Evolutionary conservation across 2,113 vertebrate species (phyloP).

Genomic region (Vulpes ferrilata): DNA sequence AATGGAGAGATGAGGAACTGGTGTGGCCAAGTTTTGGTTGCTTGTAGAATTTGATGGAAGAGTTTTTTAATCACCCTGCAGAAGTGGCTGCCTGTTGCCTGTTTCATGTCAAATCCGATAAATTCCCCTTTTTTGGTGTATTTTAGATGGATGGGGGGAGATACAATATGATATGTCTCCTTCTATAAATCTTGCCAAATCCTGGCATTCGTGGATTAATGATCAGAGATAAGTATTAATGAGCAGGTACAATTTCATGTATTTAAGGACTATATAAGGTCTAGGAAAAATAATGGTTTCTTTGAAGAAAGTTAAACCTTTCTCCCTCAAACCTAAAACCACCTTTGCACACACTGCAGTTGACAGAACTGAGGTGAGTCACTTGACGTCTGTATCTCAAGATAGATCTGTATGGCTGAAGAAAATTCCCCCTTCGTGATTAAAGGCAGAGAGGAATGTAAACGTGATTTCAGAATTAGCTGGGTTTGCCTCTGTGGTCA

Average conservation of each 20-base stretch:
- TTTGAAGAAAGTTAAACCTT: conserved; percentile 41
- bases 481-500: conserved; percentile 39
- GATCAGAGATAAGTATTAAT: conserved; percentile 17
- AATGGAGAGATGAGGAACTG: not conserved
- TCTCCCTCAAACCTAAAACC: not conserved
- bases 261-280: not conserved
- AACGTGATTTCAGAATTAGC: conserved; percentile 60
- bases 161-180: not conserved
- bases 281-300: not conserved
- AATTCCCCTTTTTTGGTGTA: not conserved
- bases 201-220: not conserved
- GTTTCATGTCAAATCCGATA: conserved; percentile 38
- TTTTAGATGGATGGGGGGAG: not conserved
- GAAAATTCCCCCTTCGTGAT: not conserved
- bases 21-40: not conserved
- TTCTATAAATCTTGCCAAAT: not conserved
- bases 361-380: not conserved
- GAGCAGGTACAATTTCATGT: not conserved
- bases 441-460: not conserved
- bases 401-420: not conserved
- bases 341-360: not conserved
- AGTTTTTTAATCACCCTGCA: conserved; percentile 21
- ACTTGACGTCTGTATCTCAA: not conserved
- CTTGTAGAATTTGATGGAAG: not conserved
- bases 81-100: not conserved